Percentiles rank a stretch among this genome's conserved stretches.
phyloP scores from a whole-genome alignment of 35 echinoderm and acorn worm genomes.

The Nesometra sesokonis region DNA sequence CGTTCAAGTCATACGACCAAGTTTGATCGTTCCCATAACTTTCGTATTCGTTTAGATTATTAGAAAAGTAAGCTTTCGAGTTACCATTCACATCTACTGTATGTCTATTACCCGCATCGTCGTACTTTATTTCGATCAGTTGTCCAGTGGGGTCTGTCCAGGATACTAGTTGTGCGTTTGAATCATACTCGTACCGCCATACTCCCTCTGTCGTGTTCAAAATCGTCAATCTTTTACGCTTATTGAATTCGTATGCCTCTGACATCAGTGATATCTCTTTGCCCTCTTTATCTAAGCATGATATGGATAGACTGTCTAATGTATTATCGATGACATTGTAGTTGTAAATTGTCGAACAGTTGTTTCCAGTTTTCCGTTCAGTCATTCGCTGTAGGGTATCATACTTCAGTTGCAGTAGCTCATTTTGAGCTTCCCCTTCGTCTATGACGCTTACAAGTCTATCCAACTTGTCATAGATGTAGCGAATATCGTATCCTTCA shows the following conservation, averaged over 20 bases:
- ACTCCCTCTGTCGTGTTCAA: not conserved
- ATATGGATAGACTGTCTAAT: not conserved
- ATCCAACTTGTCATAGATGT: slow-evolving; percentile 17
- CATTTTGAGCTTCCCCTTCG: not conserved
- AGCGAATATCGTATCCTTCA: slow-evolving; percentile 18
- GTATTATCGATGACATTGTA: not conserved
- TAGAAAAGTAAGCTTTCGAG: not conserved
- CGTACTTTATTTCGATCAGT: slow-evolving; percentile 8
- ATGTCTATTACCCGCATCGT: slow-evolving; percentile 16
- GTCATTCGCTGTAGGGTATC: not conserved
- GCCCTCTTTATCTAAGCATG: not conserved
- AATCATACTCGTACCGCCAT: slow-evolving; percentile 28
- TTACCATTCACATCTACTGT: not conserved
- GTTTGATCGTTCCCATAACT: slow-evolving; percentile 1
- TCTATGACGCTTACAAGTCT: slow-evolving; percentile 10
- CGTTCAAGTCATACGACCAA: slow-evolving; percentile 22
- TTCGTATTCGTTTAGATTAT: slow-evolving; percentile 39
- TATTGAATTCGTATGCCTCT: slow-evolving; percentile 4
- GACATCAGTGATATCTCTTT: not conserved
- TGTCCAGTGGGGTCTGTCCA: slow-evolving; percentile 34
- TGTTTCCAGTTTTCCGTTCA: not conserved
- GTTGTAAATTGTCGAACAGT: not conserved
- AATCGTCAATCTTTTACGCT: not conserved
- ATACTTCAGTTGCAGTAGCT: not conserved
- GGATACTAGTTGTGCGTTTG: slow-evolving; percentile 10